These are phyloP conservation scores for Cyanoderma ruficeps DNA, from an alignment of 2,113 vertebrate species.

Conservation along the genomic window DNA sequence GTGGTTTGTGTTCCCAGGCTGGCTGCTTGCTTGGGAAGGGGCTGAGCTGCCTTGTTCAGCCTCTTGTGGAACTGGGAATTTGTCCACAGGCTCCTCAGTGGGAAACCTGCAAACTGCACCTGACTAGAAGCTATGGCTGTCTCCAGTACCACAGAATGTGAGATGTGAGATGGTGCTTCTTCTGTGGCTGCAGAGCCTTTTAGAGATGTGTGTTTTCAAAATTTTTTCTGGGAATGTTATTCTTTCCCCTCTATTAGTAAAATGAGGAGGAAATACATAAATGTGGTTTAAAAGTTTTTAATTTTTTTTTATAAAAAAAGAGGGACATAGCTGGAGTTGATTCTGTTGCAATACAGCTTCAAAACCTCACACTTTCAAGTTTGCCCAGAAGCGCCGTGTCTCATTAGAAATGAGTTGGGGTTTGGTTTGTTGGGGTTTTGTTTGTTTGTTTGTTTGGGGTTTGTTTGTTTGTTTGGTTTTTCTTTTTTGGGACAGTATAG, in stretches of 20 bases:
- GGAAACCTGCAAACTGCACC: background rate
- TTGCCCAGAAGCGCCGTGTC: background rate
- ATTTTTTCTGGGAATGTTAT: background rate
- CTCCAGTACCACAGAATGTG: background rate
- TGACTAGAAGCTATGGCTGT: background rate
- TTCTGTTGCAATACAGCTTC: background rate
- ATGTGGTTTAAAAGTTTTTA: background rate
- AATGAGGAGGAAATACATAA: background rate
- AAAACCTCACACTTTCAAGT: background rate
- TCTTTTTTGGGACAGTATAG: background rate
- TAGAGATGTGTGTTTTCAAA: background rate
- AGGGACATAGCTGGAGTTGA: background rate
- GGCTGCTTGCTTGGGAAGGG: background rate
- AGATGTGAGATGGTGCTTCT: background rate
- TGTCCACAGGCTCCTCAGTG: accelerated
- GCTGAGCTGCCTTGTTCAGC: background rate
- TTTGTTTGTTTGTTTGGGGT: too few relatives aligned
- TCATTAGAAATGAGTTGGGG: background rate
- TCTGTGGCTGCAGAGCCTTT: background rate
- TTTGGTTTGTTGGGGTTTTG: background rate
- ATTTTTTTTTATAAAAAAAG: background rate
- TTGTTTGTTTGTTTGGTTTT: too few relatives aligned
- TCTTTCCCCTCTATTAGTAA: background rate
- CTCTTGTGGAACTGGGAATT: background rate
- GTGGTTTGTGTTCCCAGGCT: background rate